Evolutionary conservation across 2,797 vertebrate genomes (phyloP), one percentile per base, ranked within the genome.

Genomic region (Muscicapa striata): DNA sequence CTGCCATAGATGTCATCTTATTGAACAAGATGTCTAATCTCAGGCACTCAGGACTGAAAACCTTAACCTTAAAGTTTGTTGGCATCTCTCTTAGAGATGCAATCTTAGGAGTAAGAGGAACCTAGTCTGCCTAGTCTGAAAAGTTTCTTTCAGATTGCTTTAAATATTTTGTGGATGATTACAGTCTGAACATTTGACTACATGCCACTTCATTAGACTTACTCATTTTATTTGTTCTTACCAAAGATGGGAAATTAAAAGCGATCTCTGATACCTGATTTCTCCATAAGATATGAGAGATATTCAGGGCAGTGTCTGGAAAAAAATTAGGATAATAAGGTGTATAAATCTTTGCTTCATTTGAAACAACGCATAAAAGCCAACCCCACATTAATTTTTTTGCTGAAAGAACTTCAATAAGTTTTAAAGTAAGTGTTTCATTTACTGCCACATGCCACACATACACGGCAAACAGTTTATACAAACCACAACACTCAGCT

Each of bases 381-480:
- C 84, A 88, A 96, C 74, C 81, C 40, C 84, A 84, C 89, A 93
- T 94, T 96, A 93, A 90, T 94, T 95, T 94, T 95, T 96, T 92
- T 76, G 88, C 90, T 92, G 95, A 95, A 95, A 94, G 91, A 95
- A 97, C 94, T 97, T 97, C 96, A 96, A 93, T 96, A 96, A 95
- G 93, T 92, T 97, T 93, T 94, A 93, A 96, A 97, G 96, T 97
- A 97, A 92, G 96, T 97, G 96, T 97, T 97, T 97, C 97, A 96
- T 97, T 97, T 97, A 97, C 94, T 96, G 96, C 97, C 95, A 96
- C 96, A 97, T 92, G 95, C 97, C 96, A 97, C 93, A 93, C 93
- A 95, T 96, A 96, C 92, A 96, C 96, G 96, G 95, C 96, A 97
- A 95, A 95, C 89, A 95, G 93, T 93, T 95, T 94, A 93, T 94